Evolutionary conservation across 2,888 invertebrate species (phyloP).

Genomic region (Zele albiditarsus): DNA sequence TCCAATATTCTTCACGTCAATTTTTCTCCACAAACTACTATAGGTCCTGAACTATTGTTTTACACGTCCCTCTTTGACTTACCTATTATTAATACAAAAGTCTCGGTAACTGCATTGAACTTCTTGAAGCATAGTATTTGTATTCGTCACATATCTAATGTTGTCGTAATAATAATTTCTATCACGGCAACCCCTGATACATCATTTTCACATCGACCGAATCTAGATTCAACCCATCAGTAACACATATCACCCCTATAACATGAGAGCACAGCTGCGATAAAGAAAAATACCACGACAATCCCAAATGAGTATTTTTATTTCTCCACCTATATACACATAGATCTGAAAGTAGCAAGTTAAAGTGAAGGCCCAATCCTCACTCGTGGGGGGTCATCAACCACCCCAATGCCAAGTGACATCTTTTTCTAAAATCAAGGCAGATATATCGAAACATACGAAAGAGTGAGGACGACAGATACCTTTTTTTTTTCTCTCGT

Average conservation of each 20-base stretch:
- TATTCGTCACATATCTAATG: neutral
- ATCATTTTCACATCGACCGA: neutral
- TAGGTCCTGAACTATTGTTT: no score
- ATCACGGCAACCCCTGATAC: neutral
- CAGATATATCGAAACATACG: neutral
- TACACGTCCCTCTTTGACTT: no score
- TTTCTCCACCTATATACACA: neutral
- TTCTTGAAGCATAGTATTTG: neutral
- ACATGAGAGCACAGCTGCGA: neutral
- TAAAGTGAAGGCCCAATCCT: slow-evolving; percentile 20
- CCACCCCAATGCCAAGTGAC: slow-evolving; percentile 55
- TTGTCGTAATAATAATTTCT: neutral
- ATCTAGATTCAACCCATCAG: neutral
- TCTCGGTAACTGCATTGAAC: neutral
- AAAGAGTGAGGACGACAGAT: neutral
- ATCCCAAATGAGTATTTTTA: neutral
- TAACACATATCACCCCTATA: neutral
- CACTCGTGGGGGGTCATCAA: slow-evolving; percentile 43
- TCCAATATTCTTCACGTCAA: no score
- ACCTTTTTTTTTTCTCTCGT: neutral
- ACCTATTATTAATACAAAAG: no score
- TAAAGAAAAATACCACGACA: neutral
- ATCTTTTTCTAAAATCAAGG: slow-evolving; percentile 51
- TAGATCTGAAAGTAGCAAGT: neutral
- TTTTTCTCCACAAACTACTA: no score